phyloP scores from a whole-genome alignment of 2,113 vertebrate species.

The Geococcyx californianus region DNA sequence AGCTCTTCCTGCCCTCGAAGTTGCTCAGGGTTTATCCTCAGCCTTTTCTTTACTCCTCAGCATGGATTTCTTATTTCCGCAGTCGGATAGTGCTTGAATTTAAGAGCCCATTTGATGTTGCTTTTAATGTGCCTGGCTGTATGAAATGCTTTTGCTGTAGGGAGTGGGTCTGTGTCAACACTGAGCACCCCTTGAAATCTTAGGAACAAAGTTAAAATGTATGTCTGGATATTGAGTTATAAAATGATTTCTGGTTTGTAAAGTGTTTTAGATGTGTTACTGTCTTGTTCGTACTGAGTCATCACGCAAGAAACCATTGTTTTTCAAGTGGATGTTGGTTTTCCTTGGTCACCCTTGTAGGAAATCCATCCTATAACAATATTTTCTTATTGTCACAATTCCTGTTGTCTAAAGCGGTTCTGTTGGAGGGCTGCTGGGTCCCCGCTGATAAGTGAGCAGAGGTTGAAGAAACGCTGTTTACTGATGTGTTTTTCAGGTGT shows the following conservation, averaged over 20 bases:
- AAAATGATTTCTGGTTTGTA: background rate
- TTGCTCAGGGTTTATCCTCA: background rate
- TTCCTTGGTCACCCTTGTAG: background rate
- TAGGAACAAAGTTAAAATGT: background rate
- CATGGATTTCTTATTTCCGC: background rate
- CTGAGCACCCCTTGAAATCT: background rate
- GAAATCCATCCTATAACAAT: rapidly evolving
- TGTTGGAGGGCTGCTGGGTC: background rate
- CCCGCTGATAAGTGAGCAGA: background rate
- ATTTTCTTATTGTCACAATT: background rate
- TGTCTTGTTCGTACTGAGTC: background rate
- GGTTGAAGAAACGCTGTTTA: background rate
- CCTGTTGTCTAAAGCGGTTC: background rate
- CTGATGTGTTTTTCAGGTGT: slow-evolving; percentile 75
- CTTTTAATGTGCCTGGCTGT: background rate
- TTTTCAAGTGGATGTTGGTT: background rate
- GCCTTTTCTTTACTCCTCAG: background rate
- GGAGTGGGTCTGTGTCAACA: background rate
- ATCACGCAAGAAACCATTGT: rapidly evolving
- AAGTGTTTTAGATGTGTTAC: background rate
- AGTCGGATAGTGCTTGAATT: background rate
- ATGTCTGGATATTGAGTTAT: background rate
- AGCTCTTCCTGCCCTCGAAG: background rate
- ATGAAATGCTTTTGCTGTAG: background rate
- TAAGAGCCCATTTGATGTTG: background rate